Conservation (phyloP, 2,113 vertebrate genomes). For the Sylvietta virens region DNA sequence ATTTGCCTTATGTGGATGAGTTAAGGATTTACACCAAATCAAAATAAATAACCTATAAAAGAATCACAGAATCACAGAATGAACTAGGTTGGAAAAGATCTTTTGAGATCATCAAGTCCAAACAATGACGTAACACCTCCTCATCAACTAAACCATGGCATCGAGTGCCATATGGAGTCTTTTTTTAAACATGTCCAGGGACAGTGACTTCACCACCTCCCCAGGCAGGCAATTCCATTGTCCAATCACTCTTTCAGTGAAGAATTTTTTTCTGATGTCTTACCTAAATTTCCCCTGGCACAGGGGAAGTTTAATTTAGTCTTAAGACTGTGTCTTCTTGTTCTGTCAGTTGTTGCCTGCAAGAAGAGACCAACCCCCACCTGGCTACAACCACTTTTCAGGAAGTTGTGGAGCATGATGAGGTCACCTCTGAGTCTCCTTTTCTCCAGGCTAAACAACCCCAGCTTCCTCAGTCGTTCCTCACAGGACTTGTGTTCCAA, state of each 20-base stretch:
- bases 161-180: not conserved
- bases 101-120: not conserved
- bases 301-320: not conserved
- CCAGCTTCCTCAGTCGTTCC: not conserved
- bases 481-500: not conserved
- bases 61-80: not conserved
- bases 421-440: not conserved
- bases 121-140: not conserved
- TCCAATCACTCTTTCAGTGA: not conserved
- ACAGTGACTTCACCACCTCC: not conserved
- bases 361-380: rapidly evolving
- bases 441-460: not conserved
- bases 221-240: not conserved
- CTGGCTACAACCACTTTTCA: not conserved
- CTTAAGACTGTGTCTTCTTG: not conserved
- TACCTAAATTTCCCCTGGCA: not conserved
- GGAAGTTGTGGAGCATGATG: not conserved
- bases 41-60: not conserved
- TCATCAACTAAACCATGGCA: not conserved
- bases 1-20: not conserved
- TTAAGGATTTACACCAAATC: not conserved
- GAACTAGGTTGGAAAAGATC: not conserved
- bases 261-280: not conserved
- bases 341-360: not conserved
- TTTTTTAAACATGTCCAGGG: not conserved